phyloP scores from a whole-genome alignment of 2,113 vertebrate genomes.

The Platichthys flesus region DNA sequence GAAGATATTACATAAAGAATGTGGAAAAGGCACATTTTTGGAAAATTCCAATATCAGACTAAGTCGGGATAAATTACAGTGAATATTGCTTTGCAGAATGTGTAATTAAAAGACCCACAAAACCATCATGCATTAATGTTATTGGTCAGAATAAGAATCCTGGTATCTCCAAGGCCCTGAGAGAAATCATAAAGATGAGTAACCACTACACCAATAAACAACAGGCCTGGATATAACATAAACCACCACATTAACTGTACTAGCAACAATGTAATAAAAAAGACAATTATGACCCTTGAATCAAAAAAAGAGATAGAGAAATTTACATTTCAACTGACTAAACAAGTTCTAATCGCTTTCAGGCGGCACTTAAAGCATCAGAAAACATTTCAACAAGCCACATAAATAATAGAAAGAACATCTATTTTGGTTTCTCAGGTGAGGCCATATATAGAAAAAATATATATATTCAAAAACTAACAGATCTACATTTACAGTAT shows the following conservation, averaged over 20 bases:
- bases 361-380: conserved; percentile 45
- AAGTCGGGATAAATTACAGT: not conserved
- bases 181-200: conserved; percentile 36
- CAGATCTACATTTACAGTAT: conserved; percentile 78
- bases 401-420: conserved; percentile 71
- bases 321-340: conserved; percentile 26
- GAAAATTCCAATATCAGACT: not conserved
- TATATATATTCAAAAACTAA: conserved; percentile 76
- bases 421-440: conserved; percentile 62
- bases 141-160: conserved; percentile 10
- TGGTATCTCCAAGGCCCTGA: conserved; percentile 74
- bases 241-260: conserved; percentile 73
- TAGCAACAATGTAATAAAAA: conserved; percentile 61
- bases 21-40: not conserved
- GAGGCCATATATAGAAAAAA: conserved; percentile 73
- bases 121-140: not conserved
- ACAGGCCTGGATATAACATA: conserved; percentile 49
- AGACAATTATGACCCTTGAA: conserved; percentile 52
- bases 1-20: not conserved
- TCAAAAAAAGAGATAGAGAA: conserved; percentile 20
- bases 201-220: conserved; percentile 46
- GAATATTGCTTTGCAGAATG: not conserved
- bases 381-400: conserved; percentile 47
- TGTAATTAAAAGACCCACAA: not conserved
- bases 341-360: conserved; percentile 11